Conservation (phyloP, 2,888 invertebrate genomes). For the Phaonia tiefii region DNA sequence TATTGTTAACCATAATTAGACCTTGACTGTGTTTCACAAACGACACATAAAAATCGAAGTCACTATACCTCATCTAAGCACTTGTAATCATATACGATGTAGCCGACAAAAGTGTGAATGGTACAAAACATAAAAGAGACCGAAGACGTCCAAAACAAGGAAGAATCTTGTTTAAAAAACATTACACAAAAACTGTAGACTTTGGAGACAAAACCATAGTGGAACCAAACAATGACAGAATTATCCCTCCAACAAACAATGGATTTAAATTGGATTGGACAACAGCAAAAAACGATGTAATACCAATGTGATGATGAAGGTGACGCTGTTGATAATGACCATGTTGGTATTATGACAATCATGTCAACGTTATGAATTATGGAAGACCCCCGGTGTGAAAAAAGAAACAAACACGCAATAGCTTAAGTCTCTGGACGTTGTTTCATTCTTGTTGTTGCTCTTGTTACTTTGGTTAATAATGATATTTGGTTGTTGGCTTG, state of each 20-base stretch:
- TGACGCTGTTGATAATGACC: slow-evolving; percentile 10
- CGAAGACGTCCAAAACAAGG: slow-evolving; percentile 3
- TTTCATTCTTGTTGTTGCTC: not conserved
- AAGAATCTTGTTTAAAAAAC: slow-evolving; percentile 34
- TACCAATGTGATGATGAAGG: slow-evolving; percentile 13
- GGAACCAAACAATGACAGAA: slow-evolving; percentile 12
- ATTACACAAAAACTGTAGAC: slow-evolving; percentile 36
- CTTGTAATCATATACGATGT: slow-evolving; percentile 44
- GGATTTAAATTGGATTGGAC: slow-evolving; percentile 36
- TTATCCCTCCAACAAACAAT: slow-evolving; percentile 28
- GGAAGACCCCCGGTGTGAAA: not conserved
- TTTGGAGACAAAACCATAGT: slow-evolving; percentile 29
- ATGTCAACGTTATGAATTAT: slow-evolving; percentile 33
- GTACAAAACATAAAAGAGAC: slow-evolving; percentile 8
- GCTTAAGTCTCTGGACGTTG: not conserved
- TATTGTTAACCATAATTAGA: too few species aligned
- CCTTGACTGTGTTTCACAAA: slow-evolving; percentile 23
- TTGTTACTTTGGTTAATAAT: slow-evolving; percentile 42
- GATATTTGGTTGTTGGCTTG: slow-evolving; percentile 4
- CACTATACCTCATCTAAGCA: slow-evolving; percentile 40
- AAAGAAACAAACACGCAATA: slow-evolving; percentile 10
- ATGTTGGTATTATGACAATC: slow-evolving; percentile 47
- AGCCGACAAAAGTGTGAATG: slow-evolving; percentile 17
- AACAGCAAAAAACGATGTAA: slow-evolving; percentile 20
- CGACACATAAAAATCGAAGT: not conserved